phyloP scores from a whole-genome alignment of 2,113 vertebrate genomes.

The Oreochromis tanganicae region DNA sequence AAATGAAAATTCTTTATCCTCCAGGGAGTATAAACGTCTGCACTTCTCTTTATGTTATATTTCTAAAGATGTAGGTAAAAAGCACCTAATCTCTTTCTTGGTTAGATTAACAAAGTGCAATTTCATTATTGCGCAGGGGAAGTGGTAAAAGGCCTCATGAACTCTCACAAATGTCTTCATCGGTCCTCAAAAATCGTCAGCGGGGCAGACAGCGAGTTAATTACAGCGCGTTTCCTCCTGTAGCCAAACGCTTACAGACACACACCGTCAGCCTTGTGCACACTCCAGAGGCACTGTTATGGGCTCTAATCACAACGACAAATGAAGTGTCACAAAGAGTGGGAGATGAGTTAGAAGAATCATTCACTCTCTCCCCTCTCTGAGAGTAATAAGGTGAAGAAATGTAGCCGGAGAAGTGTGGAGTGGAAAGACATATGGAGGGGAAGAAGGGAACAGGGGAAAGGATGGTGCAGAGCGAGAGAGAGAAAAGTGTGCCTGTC shows the following conservation, averaged over 20 bases:
- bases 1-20: neutral
- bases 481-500: conserved; percentile 20
- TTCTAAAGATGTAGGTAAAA: neutral
- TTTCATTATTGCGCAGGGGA: neutral
- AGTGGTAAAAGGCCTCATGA: neutral
- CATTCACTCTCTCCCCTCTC: conserved; percentile 26
- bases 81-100: neutral
- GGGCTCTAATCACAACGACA: conserved; percentile 51
- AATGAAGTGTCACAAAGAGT: conserved; percentile 58
- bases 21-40: neutral
- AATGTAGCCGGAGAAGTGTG: conserved; percentile 32
- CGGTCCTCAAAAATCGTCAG: neutral
- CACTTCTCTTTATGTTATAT: neutral
- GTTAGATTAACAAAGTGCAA: neutral
- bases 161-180: neutral
- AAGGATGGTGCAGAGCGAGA: neutral
- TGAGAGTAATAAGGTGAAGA: conserved; percentile 43
- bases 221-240: conserved; percentile 1
- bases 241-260: conserved; percentile 18
- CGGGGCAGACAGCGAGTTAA: neutral
- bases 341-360: conserved; percentile 44
- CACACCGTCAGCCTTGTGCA: conserved; percentile 9
- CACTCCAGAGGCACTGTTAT: conserved; percentile 21
- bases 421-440: conserved; percentile 30
- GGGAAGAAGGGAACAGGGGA: neutral